These are phyloP conservation scores for Rhabdornis inornatus DNA, from an alignment of 2,113 vertebrate species.

Conservation along the genomic window DNA sequence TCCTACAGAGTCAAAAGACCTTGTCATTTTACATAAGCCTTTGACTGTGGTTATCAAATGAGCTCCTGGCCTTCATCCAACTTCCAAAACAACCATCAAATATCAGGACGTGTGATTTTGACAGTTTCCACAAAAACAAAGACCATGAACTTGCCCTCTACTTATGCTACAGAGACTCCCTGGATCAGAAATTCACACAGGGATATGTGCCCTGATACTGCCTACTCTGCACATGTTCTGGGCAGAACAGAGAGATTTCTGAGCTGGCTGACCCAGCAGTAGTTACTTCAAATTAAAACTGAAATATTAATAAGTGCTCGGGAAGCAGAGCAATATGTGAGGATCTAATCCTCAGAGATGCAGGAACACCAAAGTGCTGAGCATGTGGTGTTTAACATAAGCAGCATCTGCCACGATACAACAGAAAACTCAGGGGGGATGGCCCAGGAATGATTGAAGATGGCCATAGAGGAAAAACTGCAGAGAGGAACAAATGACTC, in stretches of 20 bases:
- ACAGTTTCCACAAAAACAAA: not conserved
- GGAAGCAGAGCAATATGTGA: constrained; percentile 46
- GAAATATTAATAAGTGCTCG: constrained; percentile 49
- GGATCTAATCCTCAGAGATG: constrained; percentile 29
- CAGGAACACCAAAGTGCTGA: constrained; percentile 38
- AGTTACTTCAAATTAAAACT: constrained; percentile 26
- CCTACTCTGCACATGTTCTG: not conserved
- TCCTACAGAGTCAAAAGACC: not conserved
- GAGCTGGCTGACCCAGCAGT: not conserved
- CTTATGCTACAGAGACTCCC: not conserved
- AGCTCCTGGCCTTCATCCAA: not conserved
- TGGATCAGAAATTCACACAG: not conserved
- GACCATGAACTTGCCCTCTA: not conserved
- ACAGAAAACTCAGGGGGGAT: not conserved
- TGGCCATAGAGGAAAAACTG: not conserved
- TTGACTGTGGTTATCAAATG: not conserved
- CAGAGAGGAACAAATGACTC: not conserved
- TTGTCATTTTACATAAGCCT: not conserved
- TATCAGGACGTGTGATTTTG: not conserved
- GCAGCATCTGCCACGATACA: constrained; percentile 18
- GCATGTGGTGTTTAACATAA: constrained; percentile 42
- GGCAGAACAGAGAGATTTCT: not conserved
- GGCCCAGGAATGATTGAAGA: not conserved
- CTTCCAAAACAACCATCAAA: not conserved
- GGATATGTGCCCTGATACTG: not conserved